Evolutionary conservation across 2,888 invertebrate species (phyloP).

Genomic region (Alitta virens): DNA sequence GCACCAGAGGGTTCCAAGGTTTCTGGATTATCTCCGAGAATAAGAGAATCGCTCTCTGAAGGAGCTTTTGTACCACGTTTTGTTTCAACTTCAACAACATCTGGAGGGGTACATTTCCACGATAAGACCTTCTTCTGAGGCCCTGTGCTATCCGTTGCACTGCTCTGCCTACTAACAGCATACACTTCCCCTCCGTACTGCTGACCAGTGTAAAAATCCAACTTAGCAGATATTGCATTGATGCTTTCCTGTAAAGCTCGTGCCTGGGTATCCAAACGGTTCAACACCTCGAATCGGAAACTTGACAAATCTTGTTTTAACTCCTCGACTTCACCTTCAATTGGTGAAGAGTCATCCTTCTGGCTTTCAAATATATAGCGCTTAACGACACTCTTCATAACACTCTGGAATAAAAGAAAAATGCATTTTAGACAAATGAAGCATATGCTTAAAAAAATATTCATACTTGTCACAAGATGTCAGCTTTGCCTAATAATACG

Average conservation of each 20-base stretch:
- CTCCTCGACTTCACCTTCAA: constrained; percentile 16
- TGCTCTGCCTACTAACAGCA: background rate
- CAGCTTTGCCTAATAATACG: no score
- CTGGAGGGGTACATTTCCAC: background rate
- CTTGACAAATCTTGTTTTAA: constrained; percentile 16
- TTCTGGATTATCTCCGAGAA: background rate
- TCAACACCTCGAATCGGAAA: constrained; percentile 15
- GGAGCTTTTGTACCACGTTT: background rate
- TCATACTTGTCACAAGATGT: no score
- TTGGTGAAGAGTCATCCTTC: constrained; percentile 15
- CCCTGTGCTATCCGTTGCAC: background rate
- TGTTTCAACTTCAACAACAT: background rate
- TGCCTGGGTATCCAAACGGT: constrained; percentile 8
- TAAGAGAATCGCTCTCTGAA: background rate
- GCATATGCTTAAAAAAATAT: no score
- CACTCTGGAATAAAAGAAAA: constrained; percentile 4
- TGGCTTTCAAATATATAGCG: constrained; percentile 16
- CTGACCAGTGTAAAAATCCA: background rate
- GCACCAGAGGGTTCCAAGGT: background rate
- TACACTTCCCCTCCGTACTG: background rate
- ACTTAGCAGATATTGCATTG: background rate
- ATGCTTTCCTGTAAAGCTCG: background rate
- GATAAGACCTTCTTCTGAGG: background rate
- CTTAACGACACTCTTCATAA: constrained; percentile 16
- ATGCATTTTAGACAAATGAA: no score